Evolutionary conservation across 2,113 vertebrate species (phyloP), one percentile per base, ranked within the genome.

Genomic region (Cercopithecus mona): DNA sequence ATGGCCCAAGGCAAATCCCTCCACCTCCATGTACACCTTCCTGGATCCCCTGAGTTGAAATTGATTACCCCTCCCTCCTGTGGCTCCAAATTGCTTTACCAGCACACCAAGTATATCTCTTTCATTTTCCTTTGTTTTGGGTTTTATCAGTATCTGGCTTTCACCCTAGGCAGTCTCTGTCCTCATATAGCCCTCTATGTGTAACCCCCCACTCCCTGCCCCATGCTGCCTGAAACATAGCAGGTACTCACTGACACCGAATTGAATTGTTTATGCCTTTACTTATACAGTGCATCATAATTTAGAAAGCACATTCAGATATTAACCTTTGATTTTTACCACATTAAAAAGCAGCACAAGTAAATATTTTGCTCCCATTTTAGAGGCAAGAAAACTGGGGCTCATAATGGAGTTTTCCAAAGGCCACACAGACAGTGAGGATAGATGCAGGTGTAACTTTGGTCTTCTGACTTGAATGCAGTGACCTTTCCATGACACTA

Each of bases 221-320:
- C 50, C 17, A 30, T 43, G 10, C 11, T 81, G 4, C 20, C 43
- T 90, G 64, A 25, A 13, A 79, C 59, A 64, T 30, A 79, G 2
- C 8, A 4, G 17, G 17, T 72, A 32, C 38, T 81, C 82, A 93
- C n/a, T 80, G 20, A 84, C 40, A 50, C 32, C 88, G 35, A 90
- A 68, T 30, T 81, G 43, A 88, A 95, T 64, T 94, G 64, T 23
- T 20, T 16, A 14, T 57, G 57, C n/a, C n/a, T 83, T 48, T 38
- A 38, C 10, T 90, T 94, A 81, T 45, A 79, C 25, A 48, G 43
- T 43, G 30, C 55, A 35, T 84, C 11, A 45, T 45, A 52, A 91
- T 90, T 96, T 73, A 20, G 55, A 96, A 96, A 80, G n/a, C n/a
- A 90, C 8, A 43, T n/a, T 94, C 55, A 81, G 22, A 88, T 73